phyloP scores from a whole-genome alignment of 2,797 vertebrate genomes.

The Meriones psammophilus region DNA sequence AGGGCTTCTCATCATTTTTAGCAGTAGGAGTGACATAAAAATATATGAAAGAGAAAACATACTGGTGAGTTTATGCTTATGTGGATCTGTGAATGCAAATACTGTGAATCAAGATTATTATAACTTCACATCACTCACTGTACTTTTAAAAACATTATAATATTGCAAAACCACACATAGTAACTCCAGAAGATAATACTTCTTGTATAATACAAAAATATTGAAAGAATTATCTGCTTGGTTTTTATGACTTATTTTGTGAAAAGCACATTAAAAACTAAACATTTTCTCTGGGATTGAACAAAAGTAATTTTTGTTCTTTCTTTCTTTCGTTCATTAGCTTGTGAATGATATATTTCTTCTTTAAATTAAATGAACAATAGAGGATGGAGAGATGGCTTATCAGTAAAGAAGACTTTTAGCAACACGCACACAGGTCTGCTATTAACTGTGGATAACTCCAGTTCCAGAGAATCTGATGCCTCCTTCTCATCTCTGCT shows the following conservation, averaged over 20 bases:
- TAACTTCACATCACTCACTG: background rate
- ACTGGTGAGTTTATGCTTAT: background rate
- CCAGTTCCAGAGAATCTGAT: too few relatives aligned
- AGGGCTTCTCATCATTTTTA: background rate
- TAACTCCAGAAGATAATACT: background rate
- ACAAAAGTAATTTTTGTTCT: background rate
- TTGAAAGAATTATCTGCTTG: conserved; percentile 2
- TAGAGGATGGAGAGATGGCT: background rate
- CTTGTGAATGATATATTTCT: conserved; percentile 1
- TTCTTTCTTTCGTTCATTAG: background rate
- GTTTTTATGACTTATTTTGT: background rate
- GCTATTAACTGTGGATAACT: background rate
- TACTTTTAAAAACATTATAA: background rate
- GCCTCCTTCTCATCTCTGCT: too few relatives aligned
- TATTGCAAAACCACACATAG: conserved; percentile 6
- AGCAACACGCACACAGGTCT: background rate
- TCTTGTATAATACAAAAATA: background rate
- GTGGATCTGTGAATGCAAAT: background rate
- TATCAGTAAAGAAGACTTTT: background rate
- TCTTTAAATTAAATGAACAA: conserved; percentile 33
- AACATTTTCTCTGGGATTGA: background rate
- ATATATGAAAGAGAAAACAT: background rate
- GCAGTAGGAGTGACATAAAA: background rate
- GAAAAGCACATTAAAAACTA: background rate
- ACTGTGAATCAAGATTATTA: background rate